Conservation (phyloP, 2,888 invertebrate genomes). For the Caenorhabditis sinica region DNA sequence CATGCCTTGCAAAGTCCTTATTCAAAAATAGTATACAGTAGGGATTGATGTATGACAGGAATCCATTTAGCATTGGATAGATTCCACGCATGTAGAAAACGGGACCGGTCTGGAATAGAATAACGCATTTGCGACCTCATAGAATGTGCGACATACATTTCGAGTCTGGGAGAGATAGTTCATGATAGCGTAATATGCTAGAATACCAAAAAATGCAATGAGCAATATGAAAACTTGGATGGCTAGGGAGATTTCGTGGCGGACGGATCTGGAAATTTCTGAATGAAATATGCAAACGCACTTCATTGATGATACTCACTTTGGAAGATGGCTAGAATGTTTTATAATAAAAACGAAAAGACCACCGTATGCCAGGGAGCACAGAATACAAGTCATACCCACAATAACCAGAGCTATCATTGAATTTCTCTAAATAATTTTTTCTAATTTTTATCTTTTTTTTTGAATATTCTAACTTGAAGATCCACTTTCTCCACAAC, state of each 20-base stretch:
- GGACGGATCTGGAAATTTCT: slow-evolving; percentile 18
- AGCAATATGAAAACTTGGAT: slow-evolving; percentile 40
- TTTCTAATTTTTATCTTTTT: not conserved
- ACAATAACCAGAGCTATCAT: slow-evolving; percentile 49
- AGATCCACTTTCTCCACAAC: not conserved
- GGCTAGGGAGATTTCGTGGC: slow-evolving; percentile 39
- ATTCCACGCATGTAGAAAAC: slow-evolving; percentile 49
- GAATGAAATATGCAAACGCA: not conserved
- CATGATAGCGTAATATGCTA: slow-evolving; percentile 30
- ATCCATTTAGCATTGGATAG: slow-evolving; percentile 40
- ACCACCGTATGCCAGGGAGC: slow-evolving; percentile 21
- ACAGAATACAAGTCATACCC: slow-evolving; percentile 20
- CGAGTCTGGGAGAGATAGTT: slow-evolving; percentile 41
- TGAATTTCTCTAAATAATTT: slow-evolving; percentile 26
- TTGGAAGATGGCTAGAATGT: slow-evolving; percentile 1
- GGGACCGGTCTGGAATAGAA: slow-evolving; percentile 36
- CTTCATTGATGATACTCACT: not conserved
- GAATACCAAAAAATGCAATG: slow-evolving; percentile 37
- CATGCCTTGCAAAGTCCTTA: slow-evolving; percentile 27
- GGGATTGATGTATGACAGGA: slow-evolving; percentile 59
- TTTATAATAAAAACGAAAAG: slow-evolving; percentile 5
- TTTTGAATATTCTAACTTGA: not conserved
- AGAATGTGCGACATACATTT: slow-evolving; percentile 15
- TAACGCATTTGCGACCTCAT: not conserved
- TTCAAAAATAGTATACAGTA: slow-evolving; percentile 52